Percentiles rank a stretch among this genome's conserved stretches.
Evolutionary conservation across 2,888 invertebrate genomes (phyloP).

Genomic region (Celastrina argiolus): DNA sequence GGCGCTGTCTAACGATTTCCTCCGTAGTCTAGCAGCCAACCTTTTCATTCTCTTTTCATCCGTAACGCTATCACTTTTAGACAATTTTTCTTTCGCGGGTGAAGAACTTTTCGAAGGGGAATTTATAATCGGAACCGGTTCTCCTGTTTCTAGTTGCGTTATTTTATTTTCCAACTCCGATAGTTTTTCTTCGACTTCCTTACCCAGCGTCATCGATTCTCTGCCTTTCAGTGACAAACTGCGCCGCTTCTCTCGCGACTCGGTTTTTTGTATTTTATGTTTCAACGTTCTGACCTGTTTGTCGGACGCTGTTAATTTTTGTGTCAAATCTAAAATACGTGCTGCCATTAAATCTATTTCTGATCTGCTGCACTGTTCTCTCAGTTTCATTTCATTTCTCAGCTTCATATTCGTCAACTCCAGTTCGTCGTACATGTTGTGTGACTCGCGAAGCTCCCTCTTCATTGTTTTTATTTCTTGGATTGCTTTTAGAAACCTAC

Average conservation of each 20-base stretch:
- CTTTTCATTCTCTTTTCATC: conserved; percentile 74
- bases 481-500: conserved; percentile 88
- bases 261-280: conserved; percentile 87
- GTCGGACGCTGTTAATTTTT: conserved; percentile 88
- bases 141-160: conserved; percentile 78
- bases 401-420: conserved; percentile 88
- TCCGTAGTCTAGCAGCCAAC: conserved; percentile 77
- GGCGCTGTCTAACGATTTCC: conserved; percentile 88
- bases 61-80: conserved; percentile 67
- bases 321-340: conserved; percentile 89
- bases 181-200: conserved; percentile 91
- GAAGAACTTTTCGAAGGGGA: conserved; percentile 74
- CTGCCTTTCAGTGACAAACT: conserved; percentile 90
- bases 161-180: conserved; percentile 89
- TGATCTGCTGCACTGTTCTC: conserved; percentile 81
- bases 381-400: conserved; percentile 82
- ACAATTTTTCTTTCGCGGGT: conserved; percentile 74
- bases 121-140: conserved; percentile 62
- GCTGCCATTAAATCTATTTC: conserved; percentile 89
- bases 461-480: conserved; percentile 90
- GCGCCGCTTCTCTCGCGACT: conserved; percentile 86
- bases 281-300: conserved; percentile 88
- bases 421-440: conserved; percentile 87
- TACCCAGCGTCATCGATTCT: conserved; percentile 87
- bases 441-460: conserved; percentile 86